Conservation (phyloP, 2,888 invertebrate species). For the Cecidostiba fungosa region DNA sequence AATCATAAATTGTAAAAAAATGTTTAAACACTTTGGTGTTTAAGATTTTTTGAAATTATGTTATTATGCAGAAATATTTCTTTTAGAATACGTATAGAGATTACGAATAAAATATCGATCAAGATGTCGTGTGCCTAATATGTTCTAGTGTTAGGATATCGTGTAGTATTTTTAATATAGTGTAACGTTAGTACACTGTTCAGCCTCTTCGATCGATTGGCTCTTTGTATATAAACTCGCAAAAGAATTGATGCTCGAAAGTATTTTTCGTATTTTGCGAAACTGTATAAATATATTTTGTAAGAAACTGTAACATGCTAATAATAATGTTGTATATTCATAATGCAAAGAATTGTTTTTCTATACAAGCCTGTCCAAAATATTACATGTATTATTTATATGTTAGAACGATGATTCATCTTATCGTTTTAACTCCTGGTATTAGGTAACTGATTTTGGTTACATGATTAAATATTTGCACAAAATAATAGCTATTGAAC, state of each 20-base stretch:
- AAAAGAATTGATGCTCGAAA: constrained; percentile 58
- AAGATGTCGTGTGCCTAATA: constrained; percentile 59
- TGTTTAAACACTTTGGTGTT: constrained; percentile 27
- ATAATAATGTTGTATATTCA: constrained; percentile 70
- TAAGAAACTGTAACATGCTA: constrained; percentile 71
- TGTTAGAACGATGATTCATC: background rate
- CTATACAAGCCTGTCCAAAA: background rate
- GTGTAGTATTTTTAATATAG: constrained; percentile 39
- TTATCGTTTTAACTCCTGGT: background rate
- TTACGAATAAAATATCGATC: constrained; percentile 34
- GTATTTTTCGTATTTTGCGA: constrained; percentile 66
- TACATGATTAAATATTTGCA: background rate
- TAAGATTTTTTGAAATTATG: constrained; percentile 24
- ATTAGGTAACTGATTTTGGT: too few relatives aligned
- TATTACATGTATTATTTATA: background rate
- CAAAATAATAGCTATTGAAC: background rate
- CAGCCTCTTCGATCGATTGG: constrained; percentile 49
- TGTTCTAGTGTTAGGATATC: constrained; percentile 59
- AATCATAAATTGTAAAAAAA: background rate
- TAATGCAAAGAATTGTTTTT: constrained; percentile 28
- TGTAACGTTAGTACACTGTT: constrained; percentile 28
- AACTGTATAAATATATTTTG: constrained; percentile 69
- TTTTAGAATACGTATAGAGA: constrained; percentile 37
- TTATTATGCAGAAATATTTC: constrained; percentile 17
- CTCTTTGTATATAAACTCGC: constrained; percentile 67